A percentile compares a stretch with the other conserved stretches of the same genome.
Evolutionary conservation across 2,888 invertebrate genomes (phyloP).

Genomic region (Melitaea athalia): DNA sequence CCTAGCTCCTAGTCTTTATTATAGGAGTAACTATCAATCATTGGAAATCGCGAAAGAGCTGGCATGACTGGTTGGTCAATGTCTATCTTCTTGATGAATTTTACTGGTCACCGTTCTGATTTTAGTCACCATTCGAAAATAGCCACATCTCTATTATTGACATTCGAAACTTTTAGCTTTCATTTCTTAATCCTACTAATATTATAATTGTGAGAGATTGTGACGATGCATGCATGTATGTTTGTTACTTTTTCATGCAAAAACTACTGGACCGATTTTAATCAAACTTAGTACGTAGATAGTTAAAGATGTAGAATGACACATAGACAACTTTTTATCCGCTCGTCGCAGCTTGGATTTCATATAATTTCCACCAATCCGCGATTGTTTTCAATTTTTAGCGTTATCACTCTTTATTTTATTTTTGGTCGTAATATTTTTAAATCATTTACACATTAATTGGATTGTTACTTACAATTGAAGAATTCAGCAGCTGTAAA

Average conservation of each 20-base stretch:
- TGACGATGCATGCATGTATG: too few relatives aligned
- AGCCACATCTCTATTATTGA: constrained; percentile 2
- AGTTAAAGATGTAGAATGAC: too few relatives aligned
- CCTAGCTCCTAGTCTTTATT: constrained; percentile 56
- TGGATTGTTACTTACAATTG: background rate
- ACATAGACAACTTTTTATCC: too few relatives aligned
- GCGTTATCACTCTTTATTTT: too few relatives aligned
- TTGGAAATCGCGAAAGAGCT: constrained; percentile 51
- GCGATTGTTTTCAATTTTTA: background rate
- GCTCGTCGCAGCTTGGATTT: too few relatives aligned
- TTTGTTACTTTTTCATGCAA: too few relatives aligned
- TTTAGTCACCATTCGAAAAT: constrained; percentile 26
- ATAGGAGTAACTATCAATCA: constrained; percentile 66
- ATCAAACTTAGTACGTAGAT: too few relatives aligned
- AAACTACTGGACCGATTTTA: too few relatives aligned
- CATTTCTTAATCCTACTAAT: background rate
- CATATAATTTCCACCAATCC: background rate
- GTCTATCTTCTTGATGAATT: constrained; percentile 33
- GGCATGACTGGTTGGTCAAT: constrained; percentile 30
- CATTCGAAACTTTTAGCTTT: background rate
- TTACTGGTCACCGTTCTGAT: constrained; percentile 27
- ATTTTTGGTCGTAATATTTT: background rate
- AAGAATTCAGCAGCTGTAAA: background rate
- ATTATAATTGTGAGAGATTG: too few relatives aligned
- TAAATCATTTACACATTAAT: background rate